Base-by-base conservation (phyloP, 2,888 invertebrate species). In the Lomographa bimaculata region DNA sequence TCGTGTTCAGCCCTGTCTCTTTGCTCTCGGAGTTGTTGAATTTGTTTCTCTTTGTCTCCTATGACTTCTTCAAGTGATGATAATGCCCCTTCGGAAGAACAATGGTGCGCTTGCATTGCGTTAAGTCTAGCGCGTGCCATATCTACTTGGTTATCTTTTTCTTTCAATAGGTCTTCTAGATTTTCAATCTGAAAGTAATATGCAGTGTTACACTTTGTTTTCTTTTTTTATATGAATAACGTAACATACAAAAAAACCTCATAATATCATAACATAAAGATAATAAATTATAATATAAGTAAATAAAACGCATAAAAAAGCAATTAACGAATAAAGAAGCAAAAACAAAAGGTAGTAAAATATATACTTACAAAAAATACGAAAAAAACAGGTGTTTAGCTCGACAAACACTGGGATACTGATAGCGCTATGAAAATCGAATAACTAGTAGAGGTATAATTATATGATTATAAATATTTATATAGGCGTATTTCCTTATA, bases 81-180 rank as follows among this genome's bases (percentile, higher is more conserved):
- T 34, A 98, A 90, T 1, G 98, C 97, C 32, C 97, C 97, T 90
- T 98, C 98, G 5, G 96, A 96, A 48, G 96, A 94, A 84, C 96
- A 97, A 72, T 97, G 97, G 71, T 98, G 97, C 7, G 97, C 97
- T 90, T 97, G 97, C 94, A 98, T 96, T 42, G 97, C 96, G 27
- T 96, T 95, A 29, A 96, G 81, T 57, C 97, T 91, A 16, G 97
- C 97, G 54, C 97, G 90, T 1, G 97, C 96, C 95, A 97, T 96
- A 64, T 98, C 97, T 36, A 99, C 96, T 90, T 98, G 98, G 82
- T 97, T 97, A 76, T 99, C 99, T 87, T 98, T 99, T 77, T 99
- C 99, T 84, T 97, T 97, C 32, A 99, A 91, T 34, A 98, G 91
- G 71, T 98, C 98, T 90, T 99, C 99, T 52, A 99, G 90, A 78